phyloP scores from a whole-genome alignment of 1,140 invertebrate species.

The Microplitis mediator region DNA sequence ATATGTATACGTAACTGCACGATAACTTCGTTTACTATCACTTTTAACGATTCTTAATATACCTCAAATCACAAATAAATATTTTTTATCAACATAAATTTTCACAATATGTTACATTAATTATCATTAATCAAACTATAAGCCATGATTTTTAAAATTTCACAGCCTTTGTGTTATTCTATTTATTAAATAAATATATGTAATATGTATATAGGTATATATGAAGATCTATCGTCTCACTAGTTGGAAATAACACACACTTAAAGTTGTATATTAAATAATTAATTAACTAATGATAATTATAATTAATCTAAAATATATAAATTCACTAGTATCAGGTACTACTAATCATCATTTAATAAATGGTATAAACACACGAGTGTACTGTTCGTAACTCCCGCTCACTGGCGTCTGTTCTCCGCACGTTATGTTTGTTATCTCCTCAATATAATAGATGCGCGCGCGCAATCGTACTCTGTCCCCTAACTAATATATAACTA shows the following conservation, averaged over 20 bases:
- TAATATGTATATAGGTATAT: no score
- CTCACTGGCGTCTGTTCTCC: neutral
- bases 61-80: neutral
- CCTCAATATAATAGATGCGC: neutral
- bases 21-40: neutral
- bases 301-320: neutral
- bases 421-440: neutral
- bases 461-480: slow-evolving; percentile 3
- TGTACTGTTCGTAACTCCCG: slow-evolving; percentile 5
- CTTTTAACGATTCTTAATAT: neutral
- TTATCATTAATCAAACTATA: no score
- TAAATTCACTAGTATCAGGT: neutral
- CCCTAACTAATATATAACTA: neutral
- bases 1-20: neutral
- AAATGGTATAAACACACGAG: neutral
- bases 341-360: neutral
- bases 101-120: no score
- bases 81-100: neutral
- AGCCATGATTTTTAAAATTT: no score
- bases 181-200: no score
- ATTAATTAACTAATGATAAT: neutral
- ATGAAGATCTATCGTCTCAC: neutral
- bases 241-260: neutral
- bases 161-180: no score
- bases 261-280: neutral